Base-by-base conservation (phyloP, 2,113 vertebrate species). In the Emydocephalus ijimae region DNA sequence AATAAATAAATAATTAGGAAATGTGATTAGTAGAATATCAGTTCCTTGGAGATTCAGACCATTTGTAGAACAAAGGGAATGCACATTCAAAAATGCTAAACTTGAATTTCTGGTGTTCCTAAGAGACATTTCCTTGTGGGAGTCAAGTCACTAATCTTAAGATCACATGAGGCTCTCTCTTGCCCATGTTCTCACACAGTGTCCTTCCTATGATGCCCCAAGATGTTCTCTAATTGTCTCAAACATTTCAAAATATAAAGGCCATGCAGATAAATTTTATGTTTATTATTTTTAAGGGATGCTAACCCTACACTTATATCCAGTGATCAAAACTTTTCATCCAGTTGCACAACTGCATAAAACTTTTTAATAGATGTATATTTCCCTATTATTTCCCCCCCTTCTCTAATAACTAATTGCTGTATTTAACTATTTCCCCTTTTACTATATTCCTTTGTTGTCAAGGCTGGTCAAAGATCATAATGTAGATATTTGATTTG, bases 1-100 rank as follows among this genome's bases (percentile, higher is more conserved):
- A 89, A 90, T 92, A 89, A 89, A 92, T 92, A 92, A 92, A 92
- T 92, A 86, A 92, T 90, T 89, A 86, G 69, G 88, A 50, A 45
- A 92, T 45, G 59, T 85, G 74, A 92, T 85, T 85, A 89, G 61
- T 45, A 57, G 56, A 26, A 89, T 54, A 89, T 21, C 20, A 59
- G 54, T 24, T 92, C 92, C 69, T 43, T 52, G 18, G 55, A 61
- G 88, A 29, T 57, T 90, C 12, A 86, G 50, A 61, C 11, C 39
- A 9, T 50, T 55, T 24, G 29, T 11, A 85, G 69, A 55, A 57
- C 3, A 56, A 24, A 85, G 26, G 54, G 43, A 85, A 89, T 9
- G 24, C 20, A 34, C 39, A 34, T 12, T 85, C 26, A 21, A 59
- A 61, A 88, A 92, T 55, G 59, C 10, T 69, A 55, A 64, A 88